phyloP scores from a whole-genome alignment of 2,113 vertebrate species.

The Micromys minutus region DNA sequence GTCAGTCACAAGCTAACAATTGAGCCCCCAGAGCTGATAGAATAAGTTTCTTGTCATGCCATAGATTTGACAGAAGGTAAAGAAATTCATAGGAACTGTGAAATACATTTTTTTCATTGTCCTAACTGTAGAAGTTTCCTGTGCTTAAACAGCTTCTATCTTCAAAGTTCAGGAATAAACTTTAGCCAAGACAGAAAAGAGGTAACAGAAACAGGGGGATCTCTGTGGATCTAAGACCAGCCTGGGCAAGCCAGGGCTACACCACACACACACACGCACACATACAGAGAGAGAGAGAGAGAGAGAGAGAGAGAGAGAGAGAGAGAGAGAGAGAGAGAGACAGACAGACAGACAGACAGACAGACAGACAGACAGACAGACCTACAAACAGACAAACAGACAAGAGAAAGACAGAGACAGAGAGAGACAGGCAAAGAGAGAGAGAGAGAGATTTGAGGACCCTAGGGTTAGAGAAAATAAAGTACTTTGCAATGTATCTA shows the following conservation, averaged over 20 bases:
- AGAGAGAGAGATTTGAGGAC: neutral
- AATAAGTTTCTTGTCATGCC: constrained; percentile 53
- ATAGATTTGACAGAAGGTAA: constrained; percentile 35
- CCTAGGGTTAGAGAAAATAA: constrained; percentile 14
- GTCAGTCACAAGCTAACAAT: constrained; percentile 50
- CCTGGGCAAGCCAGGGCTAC: neutral
- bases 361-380: neutral
- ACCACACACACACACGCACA: neutral
- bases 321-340: neutral
- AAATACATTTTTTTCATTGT: neutral
- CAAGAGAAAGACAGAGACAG: neutral
- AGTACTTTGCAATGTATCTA: constrained; percentile 30
- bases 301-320: neutral
- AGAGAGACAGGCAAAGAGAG: neutral
- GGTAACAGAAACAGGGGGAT: neutral
- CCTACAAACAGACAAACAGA: too few species aligned
- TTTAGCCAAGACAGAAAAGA: constrained; percentile 37
- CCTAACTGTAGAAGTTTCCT: constrained; percentile 8
- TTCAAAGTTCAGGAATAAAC: neutral
- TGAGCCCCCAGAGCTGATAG: constrained; percentile 11
- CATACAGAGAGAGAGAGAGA: too few species aligned
- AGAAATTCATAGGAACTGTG: constrained; percentile 36
- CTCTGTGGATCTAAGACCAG: neutral
- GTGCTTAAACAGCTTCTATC: constrained; percentile 18
- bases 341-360: too few species aligned